Evolutionary conservation across 2,797 vertebrate species (phyloP), one percentile per base, ranked within the genome.

Genomic region (Margarornis squamiger): DNA sequence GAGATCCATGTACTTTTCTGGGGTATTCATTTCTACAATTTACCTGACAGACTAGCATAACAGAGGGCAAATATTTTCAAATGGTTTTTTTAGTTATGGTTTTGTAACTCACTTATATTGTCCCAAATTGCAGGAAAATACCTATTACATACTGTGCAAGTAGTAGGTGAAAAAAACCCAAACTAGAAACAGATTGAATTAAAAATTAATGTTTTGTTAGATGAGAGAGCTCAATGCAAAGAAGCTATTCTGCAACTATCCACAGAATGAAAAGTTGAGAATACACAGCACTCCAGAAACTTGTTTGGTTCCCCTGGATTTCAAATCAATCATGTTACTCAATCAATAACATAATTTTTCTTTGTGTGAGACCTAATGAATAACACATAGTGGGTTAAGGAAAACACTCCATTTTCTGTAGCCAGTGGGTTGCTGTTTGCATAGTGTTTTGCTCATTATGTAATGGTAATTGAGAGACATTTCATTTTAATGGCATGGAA

Each of bases 401-500:
- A 92, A 73, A 92, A 43, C 38, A 65, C 30, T 87, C 17, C 11
- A 46, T 19, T 76, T 93, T 77, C 61, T 82, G 51, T 51, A 90
- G 46, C 38, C 26, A 52, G 18, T 72, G 26, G 30, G 34, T 73
- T 86, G 34, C 41, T 92, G 20, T 52, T 86, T 87, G 54, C 18
- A 63, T 45, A 82, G 36, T 76, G 22, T 84, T 96, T 92, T 92
- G 32, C 39, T 95, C 38, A 70, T 95, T 94, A 80, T 73, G 46
- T 84, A 88, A 72, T 77, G 54, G 86, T 73, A 94, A 93, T 83
- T 86, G 63, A 84, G 38, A 95, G 16, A 24, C 59, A 32, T 86
- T 93, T 71, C 86, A 86, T 49, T 91, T 96, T 86, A 86, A 94
- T 93, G 81, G 48, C 66, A 93, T 93, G 19, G 74, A 94, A 95